phyloP scores from a whole-genome alignment of 2,797 vertebrate genomes.

The Scolopax rusticola region DNA sequence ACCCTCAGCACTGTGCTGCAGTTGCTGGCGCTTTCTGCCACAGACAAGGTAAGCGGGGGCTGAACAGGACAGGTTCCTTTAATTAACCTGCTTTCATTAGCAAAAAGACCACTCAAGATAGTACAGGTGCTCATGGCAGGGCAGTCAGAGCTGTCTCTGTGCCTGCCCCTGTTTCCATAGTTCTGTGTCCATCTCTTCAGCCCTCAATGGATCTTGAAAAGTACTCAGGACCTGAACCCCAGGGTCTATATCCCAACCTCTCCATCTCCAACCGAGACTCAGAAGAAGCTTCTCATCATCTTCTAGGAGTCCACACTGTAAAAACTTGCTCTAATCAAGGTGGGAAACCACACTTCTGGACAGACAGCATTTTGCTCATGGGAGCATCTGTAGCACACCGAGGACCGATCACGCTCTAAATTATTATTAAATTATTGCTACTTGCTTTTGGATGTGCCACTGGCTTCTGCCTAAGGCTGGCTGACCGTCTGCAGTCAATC shows the following conservation, averaged over 20 bases:
- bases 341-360: neutral
- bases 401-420: neutral
- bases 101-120: neutral
- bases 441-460: neutral
- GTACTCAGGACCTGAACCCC: neutral
- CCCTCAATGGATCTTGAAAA: neutral
- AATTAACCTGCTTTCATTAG: neutral
- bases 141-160: neutral
- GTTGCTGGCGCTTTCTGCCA: neutral
- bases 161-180: neutral
- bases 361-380: neutral
- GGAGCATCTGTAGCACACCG: neutral
- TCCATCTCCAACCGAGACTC: neutral
- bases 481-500: neutral
- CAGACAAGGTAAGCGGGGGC: fast-evolving
- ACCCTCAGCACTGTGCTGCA: neutral
- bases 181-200: neutral
- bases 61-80: neutral
- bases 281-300: neutral
- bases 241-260: neutral
- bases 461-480: neutral
- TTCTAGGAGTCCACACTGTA: neutral
- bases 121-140: neutral
- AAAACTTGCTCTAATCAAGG: neutral
- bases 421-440: neutral